A percentile compares a stretch with the other conserved stretches of the same genome.
phyloP scores from a whole-genome alignment of 1,140 invertebrate genomes.

The Oryzaephilus surinamensis region DNA sequence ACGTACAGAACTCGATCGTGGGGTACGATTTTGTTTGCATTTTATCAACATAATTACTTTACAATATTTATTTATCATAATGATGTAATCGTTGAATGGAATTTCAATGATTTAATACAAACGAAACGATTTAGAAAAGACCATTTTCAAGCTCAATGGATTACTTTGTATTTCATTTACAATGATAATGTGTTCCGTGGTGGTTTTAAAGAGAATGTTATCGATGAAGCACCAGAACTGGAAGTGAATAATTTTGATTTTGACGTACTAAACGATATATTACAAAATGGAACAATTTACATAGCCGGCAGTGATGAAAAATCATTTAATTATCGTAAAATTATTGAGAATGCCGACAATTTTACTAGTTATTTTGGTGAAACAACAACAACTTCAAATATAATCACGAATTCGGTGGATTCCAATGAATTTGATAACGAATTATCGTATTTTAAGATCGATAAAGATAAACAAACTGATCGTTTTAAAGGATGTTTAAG shows the following conservation, averaged over 20 bases:
- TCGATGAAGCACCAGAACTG: constrained; percentile 39
- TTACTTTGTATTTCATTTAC: constrained; percentile 47
- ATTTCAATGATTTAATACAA: constrained; percentile 39
- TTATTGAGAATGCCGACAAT: constrained; percentile 24
- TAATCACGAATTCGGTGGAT: constrained; percentile 27
- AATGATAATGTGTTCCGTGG: constrained; percentile 45
- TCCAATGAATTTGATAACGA: constrained; percentile 10
- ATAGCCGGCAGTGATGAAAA: constrained; percentile 31
- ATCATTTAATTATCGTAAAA: constrained; percentile 30
- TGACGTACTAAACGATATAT: constrained; percentile 48
- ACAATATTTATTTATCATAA: constrained; percentile 59
- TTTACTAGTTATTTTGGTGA: constrained; percentile 36
- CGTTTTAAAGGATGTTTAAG: constrained; percentile 72
- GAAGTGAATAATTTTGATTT: constrained; percentile 41
- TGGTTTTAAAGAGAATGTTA: constrained; percentile 40
- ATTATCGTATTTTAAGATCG: constrained; percentile 28
- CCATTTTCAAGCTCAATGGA: constrained; percentile 55
- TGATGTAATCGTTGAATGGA: constrained; percentile 56
- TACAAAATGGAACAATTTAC: constrained; percentile 27
- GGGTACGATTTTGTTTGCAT: constrained; percentile 55
- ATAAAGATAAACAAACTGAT: constrained; percentile 35
- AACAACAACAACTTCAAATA: constrained; percentile 24
- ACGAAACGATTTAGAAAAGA: constrained; percentile 48
- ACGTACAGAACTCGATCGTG: constrained; percentile 59
- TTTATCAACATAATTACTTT: constrained; percentile 51